phyloP scores from a whole-genome alignment of 2,797 vertebrate genomes.

The Erithacus rubecula region DNA sequence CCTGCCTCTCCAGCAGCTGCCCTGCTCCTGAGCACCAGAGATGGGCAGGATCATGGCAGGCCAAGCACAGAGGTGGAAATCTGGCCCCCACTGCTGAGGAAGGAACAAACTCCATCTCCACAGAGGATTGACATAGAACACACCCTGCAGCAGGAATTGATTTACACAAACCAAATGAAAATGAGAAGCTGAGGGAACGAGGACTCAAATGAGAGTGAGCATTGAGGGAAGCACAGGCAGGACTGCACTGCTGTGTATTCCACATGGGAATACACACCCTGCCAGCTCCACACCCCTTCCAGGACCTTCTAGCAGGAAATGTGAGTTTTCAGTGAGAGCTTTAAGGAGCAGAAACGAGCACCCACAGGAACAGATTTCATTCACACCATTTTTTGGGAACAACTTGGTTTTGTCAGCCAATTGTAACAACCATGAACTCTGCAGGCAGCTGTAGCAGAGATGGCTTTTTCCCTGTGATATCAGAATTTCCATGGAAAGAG shows the following conservation, averaged over 20 bases:
- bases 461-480: not conserved
- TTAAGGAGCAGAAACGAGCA: not conserved
- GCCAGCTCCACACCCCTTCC: not conserved
- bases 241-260: not conserved
- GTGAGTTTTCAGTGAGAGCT: not conserved
- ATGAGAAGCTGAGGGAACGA: not conserved
- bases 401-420: not conserved
- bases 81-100: not conserved
- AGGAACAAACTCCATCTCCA: not conserved
- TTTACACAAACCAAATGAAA: not conserved
- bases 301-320: not conserved
- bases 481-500: slow-evolving; percentile 37
- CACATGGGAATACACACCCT: not conserved
- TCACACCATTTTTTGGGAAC: not conserved
- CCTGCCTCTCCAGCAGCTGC: not conserved
- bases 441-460: not conserved
- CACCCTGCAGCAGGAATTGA: not conserved
- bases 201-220: not conserved
- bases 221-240: not conserved
- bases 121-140: not conserved
- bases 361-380: not conserved
- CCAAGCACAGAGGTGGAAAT: not conserved
- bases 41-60: not conserved
- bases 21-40: not conserved
- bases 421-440: not conserved